Evolutionary conservation across 1,140 invertebrate species (phyloP).

Genomic region (Tetragonula clypearis): DNA sequence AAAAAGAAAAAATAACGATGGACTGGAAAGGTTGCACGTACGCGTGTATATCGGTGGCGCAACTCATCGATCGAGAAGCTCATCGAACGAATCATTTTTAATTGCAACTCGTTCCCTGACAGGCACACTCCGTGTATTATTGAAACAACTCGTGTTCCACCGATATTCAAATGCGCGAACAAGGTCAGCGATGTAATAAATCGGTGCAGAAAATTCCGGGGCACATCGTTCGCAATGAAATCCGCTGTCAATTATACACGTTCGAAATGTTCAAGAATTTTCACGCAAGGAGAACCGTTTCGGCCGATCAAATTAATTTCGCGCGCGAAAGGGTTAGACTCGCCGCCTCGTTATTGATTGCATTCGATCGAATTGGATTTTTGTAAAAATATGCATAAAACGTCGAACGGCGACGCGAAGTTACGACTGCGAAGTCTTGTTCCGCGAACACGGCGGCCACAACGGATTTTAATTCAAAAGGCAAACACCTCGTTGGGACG

Average conservation of each 20-base stretch:
- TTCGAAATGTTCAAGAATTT: neutral
- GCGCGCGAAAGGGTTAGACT: neutral
- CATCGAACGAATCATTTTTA: neutral
- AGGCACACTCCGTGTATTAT: neutral
- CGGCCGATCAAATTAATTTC: neutral
- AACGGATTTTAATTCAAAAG: neutral
- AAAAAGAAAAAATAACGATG: slow-evolving; percentile 44
- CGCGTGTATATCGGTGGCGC: neutral
- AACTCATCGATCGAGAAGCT: neutral
- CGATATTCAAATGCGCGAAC: neutral
- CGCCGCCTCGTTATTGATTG: neutral
- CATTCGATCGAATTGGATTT: neutral
- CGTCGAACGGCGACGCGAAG: neutral
- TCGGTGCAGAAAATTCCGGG: neutral
- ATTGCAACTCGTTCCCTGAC: neutral
- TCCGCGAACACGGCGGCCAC: no score
- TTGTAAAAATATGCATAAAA: neutral
- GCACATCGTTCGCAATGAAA: neutral
- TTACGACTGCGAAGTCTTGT: no score
- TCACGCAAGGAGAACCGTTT: neutral
- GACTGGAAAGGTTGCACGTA: slow-evolving; percentile 28
- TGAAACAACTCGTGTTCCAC: neutral
- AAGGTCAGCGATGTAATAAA: neutral
- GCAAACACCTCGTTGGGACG: neutral
- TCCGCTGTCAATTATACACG: neutral